A percentile compares a stretch with the other conserved stretches of the same genome.
Evolutionary conservation across 2,113 vertebrate species (phyloP).

Genomic region (Tonatia bakeri): DNA sequence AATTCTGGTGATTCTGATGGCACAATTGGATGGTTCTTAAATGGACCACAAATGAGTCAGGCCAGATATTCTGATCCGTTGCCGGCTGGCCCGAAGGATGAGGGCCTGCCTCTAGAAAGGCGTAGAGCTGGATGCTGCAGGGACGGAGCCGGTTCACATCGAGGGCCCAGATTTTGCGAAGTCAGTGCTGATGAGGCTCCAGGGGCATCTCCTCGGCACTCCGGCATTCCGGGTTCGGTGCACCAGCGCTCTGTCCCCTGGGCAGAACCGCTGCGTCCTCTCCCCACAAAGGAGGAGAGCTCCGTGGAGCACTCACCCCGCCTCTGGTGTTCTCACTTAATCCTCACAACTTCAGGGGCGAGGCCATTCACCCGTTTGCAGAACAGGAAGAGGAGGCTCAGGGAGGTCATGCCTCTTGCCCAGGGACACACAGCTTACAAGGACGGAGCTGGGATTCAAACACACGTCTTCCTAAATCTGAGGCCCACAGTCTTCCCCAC

Average conservation of each 20-base stretch:
- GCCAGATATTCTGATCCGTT: not conserved
- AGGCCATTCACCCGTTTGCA: not conserved
- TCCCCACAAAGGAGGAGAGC: not conserved
- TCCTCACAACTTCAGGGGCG: not conserved
- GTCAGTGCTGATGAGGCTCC: not conserved
- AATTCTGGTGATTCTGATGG: not conserved
- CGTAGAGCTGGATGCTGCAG: not conserved
- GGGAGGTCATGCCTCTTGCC: not conserved
- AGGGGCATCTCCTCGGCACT: fast-evolving
- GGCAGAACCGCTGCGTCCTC: fast-evolving
- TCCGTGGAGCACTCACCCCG: fast-evolving
- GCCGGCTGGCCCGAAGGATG: not conserved
- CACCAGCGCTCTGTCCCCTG: fast-evolving
- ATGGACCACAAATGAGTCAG: not conserved
- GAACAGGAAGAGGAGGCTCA: not conserved
- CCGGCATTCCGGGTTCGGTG: too few relatives aligned
- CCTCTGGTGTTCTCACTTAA: not conserved
- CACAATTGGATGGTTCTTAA: not conserved
- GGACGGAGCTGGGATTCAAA: not conserved
- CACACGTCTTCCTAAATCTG: not conserved
- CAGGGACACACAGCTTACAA: not conserved
- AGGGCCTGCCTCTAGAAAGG: not conserved
- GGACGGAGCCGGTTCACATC: not conserved
- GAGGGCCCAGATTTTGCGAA: not conserved
- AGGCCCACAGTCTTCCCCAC: not conserved